phyloP scores from a whole-genome alignment of 1,140 invertebrate species.

The Atta cephalotes region DNA sequence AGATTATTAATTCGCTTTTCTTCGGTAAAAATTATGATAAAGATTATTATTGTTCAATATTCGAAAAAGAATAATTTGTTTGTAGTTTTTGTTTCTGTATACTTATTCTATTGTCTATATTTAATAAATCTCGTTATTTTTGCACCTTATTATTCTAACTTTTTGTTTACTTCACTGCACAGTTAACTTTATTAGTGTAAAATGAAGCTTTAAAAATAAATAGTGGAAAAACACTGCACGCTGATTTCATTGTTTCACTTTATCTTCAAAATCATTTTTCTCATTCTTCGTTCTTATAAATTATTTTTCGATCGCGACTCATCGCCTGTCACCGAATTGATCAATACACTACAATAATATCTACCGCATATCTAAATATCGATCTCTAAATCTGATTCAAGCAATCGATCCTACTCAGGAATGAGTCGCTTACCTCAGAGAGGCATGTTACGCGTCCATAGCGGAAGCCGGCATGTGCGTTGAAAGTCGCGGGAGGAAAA shows the following conservation, averaged over 20 bases:
- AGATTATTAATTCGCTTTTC: not conserved
- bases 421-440: conserved; percentile 51
- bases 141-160: not conserved
- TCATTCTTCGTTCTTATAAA: not conserved
- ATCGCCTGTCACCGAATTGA: conserved; percentile 24
- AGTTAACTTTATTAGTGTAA: not conserved
- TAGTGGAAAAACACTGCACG: not conserved
- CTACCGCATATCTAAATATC: not conserved
- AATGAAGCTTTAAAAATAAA: conserved; percentile 20
- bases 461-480: conserved; percentile 41
- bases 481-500: conserved; percentile 55
- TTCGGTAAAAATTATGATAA: not conserved
- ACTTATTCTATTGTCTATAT: not conserved
- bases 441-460: conserved; percentile 7
- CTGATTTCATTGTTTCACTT: not conserved
- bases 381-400: conserved; percentile 45
- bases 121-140: not conserved
- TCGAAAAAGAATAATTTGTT: not conserved
- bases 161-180: conserved; percentile 3
- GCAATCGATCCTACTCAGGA: conserved; percentile 8
- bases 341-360: conserved; percentile 12
- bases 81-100: not conserved
- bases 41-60: not conserved
- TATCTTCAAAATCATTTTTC: conserved; percentile 4
- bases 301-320: conserved; percentile 28